Base-by-base conservation (phyloP, 1,140 invertebrate species). In the Melanaphis sacchari region DNA sequence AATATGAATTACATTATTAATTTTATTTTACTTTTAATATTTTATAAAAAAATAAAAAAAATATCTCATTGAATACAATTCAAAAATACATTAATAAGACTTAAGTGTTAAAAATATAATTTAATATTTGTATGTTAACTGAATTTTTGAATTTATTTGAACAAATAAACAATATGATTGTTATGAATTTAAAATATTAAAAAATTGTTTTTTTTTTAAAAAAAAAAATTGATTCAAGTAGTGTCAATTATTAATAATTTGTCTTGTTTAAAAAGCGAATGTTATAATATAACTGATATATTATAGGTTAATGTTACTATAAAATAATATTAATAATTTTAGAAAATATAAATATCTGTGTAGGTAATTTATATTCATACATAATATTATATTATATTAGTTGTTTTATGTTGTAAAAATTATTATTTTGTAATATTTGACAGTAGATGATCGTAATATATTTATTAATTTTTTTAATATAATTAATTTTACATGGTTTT, bases 381-480 rank as follows among this genome's bases (percentile, higher is more conserved):
- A 49, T 2, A 49, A 24, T 7, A 21, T 49, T 66, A 31, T 76
- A 76, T 76, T 76, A 76, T 9, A 76, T 76, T n/a, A 76, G 59
- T 76, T 76, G 59, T 76, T n/a, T 76, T n/a, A 76, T 21, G 59
- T 76, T 76, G 59, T 94, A 95, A 94, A 94, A 95, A 76, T 76
- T n/a, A 93, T 66, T 3, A 93, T 41, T 36, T 8, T 88, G 15
- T 46, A 11, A 49, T 88, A 31, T 88, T 88, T n/a, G 87, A 52
- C 21, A 5, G 87, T 88, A 49, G 41, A 59, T 90, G 22, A 59
- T 59, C 41, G 26, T 59, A 90, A 90, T 59, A 9, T 59, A 90
- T 90, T 90, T 38, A 36, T 90, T 40, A 38, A 90, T 24, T 54
- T 38, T 38, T 49, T 54, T 40, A 59, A 90, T 54, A 54, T 90